These are phyloP conservation scores for Tigriopus californicus DNA, from an alignment of 2,888 invertebrate species.

Conservation along the genomic window DNA sequence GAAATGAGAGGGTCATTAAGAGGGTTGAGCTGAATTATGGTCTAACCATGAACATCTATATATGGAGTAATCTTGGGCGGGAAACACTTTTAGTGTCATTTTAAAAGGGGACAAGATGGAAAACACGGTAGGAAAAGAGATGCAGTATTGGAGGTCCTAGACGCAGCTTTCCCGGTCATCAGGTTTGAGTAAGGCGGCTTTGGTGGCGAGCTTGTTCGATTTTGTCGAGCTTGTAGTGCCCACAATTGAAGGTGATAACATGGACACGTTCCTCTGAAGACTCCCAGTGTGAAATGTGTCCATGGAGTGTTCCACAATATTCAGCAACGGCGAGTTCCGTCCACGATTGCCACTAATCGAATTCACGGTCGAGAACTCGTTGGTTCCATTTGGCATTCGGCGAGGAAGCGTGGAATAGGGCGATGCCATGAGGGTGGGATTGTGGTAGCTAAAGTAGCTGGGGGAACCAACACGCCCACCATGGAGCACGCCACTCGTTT, in stretches of 20 bases:
- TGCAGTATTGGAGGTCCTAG: background rate
- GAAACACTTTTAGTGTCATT: too few species aligned
- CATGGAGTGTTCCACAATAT: background rate
- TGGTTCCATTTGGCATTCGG: background rate
- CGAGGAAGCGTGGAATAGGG: slow-evolving; percentile 5
- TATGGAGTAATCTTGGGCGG: too few species aligned
- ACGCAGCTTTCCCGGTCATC: slow-evolving; percentile 13
- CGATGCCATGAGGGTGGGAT: background rate
- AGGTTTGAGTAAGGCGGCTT: background rate
- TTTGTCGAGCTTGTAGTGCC: too few species aligned
- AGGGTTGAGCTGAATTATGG: too few species aligned
- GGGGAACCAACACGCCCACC: background rate
- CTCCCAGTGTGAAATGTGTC: too few species aligned
- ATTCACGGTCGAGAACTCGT: background rate
- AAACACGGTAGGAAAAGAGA: too few species aligned
- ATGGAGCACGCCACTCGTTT: background rate
- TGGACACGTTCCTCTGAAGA: too few species aligned
- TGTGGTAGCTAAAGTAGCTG: background rate
- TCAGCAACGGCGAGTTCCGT: background rate
- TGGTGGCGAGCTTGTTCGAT: too few species aligned
- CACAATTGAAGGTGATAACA: too few species aligned
- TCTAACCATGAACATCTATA: too few species aligned
- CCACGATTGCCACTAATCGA: background rate
- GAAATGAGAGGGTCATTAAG: too few species aligned
- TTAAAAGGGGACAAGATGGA: too few species aligned